Percentiles rank a stretch among this genome's conserved stretches.
Evolutionary conservation across 2,888 invertebrate species (phyloP).

Genomic region (Cantharis nigra): DNA sequence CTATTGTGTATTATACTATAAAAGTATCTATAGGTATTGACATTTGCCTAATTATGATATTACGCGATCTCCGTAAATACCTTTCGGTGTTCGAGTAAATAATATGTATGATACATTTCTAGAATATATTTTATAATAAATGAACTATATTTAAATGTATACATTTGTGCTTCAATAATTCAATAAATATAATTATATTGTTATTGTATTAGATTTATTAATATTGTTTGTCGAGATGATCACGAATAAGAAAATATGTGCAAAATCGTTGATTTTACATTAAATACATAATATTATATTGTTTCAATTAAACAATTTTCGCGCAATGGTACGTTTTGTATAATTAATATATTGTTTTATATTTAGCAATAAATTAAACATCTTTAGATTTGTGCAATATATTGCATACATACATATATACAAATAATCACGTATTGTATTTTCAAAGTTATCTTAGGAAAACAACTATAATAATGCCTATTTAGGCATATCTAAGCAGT

Average conservation of each 20-base stretch:
- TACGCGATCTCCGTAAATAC: too few species aligned
- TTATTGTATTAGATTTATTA: not conserved
- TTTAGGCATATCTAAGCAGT: not conserved
- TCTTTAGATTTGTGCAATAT: not conserved
- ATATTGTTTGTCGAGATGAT: not conserved
- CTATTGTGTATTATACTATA: not conserved
- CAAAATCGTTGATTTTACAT: not conserved
- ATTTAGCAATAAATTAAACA: not conserved
- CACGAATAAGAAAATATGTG: not conserved
- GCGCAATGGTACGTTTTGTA: not conserved
- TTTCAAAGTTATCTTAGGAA: not conserved
- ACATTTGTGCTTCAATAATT: not conserved
- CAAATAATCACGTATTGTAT: not conserved
- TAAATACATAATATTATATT: not conserved
- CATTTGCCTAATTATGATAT: not conserved
- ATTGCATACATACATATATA: not conserved
- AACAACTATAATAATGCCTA: not conserved
- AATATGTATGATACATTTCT: not conserved
- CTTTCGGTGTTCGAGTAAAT: not conserved
- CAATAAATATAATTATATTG: not conserved
- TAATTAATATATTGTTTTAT: not conserved
- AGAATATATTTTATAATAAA: too few species aligned
- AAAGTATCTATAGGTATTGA: not conserved
- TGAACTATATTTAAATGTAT: not conserved
- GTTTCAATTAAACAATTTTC: not conserved